Base-by-base conservation (phyloP, 2,797 vertebrate genomes). In the Somateria mollissima region DNA sequence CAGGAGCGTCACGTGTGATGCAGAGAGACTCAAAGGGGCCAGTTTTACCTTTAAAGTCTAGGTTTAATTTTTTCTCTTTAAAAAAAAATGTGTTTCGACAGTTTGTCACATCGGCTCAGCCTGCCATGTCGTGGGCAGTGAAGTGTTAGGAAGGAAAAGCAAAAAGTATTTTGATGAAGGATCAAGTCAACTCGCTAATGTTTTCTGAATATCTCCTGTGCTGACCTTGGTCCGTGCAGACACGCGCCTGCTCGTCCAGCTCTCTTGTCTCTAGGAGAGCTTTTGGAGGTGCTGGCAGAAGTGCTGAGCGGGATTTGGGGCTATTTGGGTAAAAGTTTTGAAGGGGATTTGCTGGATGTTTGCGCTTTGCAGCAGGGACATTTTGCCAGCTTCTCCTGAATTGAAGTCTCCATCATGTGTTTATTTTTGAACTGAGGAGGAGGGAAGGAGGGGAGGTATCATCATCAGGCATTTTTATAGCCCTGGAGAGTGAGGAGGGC, bases 21-120 rank as follows among this genome's bases (percentile, higher is more conserved):
- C 28, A 69, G 92, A 84, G 87, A 25, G 41, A 32, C 81, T 93
- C 51, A 8, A 7, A 86, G 49, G 47, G 82, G 67, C 69, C 62
- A 54, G 4, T 83, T 94, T 80, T 94, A 95, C 90, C 94, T 97
- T 92, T 76, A 86, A 95, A 96, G 70, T 36, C 45, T 81, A 89
- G 92, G 81, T 97, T 95, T 92, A 75, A 82, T 77, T 92, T 91
- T 92, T 92, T 77, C 57, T 73, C 70, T 89, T 25, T 84, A 57
- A 94, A 95, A 90, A 77, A 92, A 95, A 85, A 96, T 92, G 84
- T 82, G 91, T 97, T 94, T 92, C 61, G 96, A 97, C 96, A 96
- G 95, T 97, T 95, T 97, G 96, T 97, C 97, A 95, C 91, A 95
- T 94, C 17, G n/a, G 93, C 95, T 97, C 91, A 97, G 96, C 75